These are phyloP conservation scores for Amphilophus citrinellus DNA, from an alignment of 2,113 vertebrate genomes.

Conservation along the genomic window DNA sequence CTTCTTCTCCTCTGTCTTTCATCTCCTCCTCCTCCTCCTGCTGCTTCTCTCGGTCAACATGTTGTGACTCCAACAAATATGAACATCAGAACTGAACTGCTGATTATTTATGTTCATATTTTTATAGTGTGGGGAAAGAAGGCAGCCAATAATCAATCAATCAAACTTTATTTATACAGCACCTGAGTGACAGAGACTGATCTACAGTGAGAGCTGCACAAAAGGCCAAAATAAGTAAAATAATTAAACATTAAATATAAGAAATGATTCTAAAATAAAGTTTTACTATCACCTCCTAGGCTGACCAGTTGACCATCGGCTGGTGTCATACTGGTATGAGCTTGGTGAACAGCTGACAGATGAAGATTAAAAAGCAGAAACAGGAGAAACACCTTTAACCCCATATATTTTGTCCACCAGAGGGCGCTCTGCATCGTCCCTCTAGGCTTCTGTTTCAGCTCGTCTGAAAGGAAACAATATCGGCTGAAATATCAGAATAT, in stretches of 20 bases:
- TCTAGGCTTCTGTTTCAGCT: no score
- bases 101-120: not conserved
- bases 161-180: not conserved
- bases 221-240: not conserved
- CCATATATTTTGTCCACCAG: not conserved
- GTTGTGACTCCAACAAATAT: not conserved
- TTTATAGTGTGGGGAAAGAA: not conserved
- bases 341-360: not conserved
- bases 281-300: not conserved
- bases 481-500: not conserved
- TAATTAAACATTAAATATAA: no score
- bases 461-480: not conserved
- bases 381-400: not conserved
- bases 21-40: slow-evolving; percentile 4
- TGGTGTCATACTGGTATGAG: no score
- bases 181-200: not conserved
- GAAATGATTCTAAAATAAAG: not conserved
- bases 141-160: not conserved
- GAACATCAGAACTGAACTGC: not conserved
- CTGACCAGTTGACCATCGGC: not conserved
- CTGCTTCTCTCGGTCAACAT: not conserved
- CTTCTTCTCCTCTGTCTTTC: slow-evolving; percentile 16
- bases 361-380: not conserved
- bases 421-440: not conserved
- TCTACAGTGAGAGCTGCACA: not conserved